Evolutionary conservation across 2,888 invertebrate species (phyloP).

Genomic region (Tanytarsus gracilentus): DNA sequence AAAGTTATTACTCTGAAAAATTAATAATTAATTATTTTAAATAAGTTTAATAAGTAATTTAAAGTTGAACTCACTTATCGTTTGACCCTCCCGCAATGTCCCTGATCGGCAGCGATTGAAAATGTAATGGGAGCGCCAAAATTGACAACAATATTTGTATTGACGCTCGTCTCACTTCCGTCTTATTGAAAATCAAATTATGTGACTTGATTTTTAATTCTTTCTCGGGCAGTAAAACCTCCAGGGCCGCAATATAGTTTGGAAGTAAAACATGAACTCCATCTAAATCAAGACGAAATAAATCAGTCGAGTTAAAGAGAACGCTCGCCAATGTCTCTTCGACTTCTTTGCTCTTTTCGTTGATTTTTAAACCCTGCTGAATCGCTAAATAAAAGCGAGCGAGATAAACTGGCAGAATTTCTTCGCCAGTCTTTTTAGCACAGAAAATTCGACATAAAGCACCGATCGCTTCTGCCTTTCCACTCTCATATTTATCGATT

Average conservation of each 20-base stretch:
- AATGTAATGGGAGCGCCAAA: conserved; percentile 87
- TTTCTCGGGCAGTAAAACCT: conserved; percentile 80
- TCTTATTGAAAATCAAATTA: conserved; percentile 51
- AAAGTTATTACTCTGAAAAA: conserved; percentile 47
- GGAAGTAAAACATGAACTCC: conserved; percentile 89
- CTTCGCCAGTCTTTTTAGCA: conserved; percentile 89
- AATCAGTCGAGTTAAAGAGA: conserved; percentile 72
- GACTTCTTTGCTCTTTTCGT: conserved; percentile 53
- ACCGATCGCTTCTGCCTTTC: conserved; percentile 90
- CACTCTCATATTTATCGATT: conserved; percentile 70
- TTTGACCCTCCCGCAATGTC: conserved; percentile 54
- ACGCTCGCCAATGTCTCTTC: conserved; percentile 80
- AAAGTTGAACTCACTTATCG: conserved; percentile 39
- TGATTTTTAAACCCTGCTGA: conserved; percentile 71
- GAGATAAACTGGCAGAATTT: conserved; percentile 84
- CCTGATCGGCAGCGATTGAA: conserved; percentile 64
- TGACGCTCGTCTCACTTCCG: conserved; percentile 80
- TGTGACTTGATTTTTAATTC: conserved; percentile 67
- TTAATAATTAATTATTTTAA: conserved; percentile 4
- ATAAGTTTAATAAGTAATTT: not conserved
- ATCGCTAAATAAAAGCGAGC: conserved; percentile 89
- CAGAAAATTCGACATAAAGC: conserved; percentile 92
- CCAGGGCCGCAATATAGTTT: conserved; percentile 78
- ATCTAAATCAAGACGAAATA: conserved; percentile 85
- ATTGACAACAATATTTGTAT: conserved; percentile 86